Evolutionary conservation across 1,140 invertebrate genomes (phyloP), one percentile per base, ranked within the genome.

Genomic region (Stegodyphus dumicola): DNA sequence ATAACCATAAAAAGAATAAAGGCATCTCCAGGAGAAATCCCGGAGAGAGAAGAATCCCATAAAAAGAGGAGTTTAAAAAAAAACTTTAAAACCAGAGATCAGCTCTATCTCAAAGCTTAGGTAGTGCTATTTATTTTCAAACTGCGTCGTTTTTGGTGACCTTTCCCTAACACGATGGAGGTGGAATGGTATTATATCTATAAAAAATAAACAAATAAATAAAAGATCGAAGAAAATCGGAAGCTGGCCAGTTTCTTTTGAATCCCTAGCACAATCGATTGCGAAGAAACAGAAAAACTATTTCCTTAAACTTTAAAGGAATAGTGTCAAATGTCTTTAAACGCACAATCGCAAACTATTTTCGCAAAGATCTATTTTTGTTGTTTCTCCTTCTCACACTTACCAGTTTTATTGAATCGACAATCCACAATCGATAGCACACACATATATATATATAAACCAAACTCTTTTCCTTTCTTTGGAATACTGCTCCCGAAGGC

Each of bases 261-360:
- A 60, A 11, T 60, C 56, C 56, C 56, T 5, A 60, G 5, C 9
- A 60, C 56, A 60, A 60, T 60, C 56, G 56, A 60, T 60, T 15
- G 9, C 56, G 9, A 33, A 33, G 56, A 2, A 60, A 15, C 9
- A 15, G 5, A 60, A 60, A 60, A 60, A 60, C 56, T 60, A 60
- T 60, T 77, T 66, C 64, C 6, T 49, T 77, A 65, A 77, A 77
- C 75, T 77, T 51, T 33, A 66, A 60, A 17, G 75, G 33, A 77
- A 13, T 51, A 56, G 75, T 77, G 75, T 77, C 75, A 66, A 77
- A 77, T 77, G 49, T 48, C 75, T 77, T 56, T 77, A 77, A 77
- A 77, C 75, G 75, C 60, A 77, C 56, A 77, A 77, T 60, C 75
- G 75, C 60, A 77, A 77, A 77, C 56, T 77, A 77, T 77, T 77